A percentile compares a stretch with the other conserved stretches of the same genome.
These are phyloP conservation scores for Apamea crenata DNA, from an alignment of 2,888 invertebrate species.

Conservation along the genomic window DNA sequence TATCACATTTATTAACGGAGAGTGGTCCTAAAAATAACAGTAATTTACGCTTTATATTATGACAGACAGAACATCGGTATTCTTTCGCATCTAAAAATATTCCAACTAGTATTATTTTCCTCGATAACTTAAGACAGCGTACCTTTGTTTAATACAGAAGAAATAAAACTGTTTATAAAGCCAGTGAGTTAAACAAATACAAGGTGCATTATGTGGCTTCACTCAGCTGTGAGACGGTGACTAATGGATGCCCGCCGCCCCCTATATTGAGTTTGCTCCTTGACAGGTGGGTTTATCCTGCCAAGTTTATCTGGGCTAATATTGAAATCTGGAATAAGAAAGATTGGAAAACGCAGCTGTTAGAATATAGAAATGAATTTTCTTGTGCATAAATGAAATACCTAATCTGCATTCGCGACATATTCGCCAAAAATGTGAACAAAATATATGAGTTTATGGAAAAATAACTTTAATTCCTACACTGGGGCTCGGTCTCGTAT, in stretches of 20 bases:
- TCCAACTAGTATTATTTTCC: too few relatives aligned
- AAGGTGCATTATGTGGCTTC: constrained; percentile 46
- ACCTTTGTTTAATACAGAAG: not conserved
- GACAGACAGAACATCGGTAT: too few relatives aligned
- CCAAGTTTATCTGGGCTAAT: not conserved
- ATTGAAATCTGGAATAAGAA: constrained; percentile 16
- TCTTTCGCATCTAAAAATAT: too few relatives aligned
- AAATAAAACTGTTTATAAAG: constrained; percentile 20
- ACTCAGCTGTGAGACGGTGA: constrained; percentile 45
- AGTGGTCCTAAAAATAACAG: not conserved
- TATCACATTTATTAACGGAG: not conserved
- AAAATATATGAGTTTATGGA: too few relatives aligned
- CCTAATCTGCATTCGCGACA: not conserved
- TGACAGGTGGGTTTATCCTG: constrained; percentile 49
- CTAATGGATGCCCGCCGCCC: constrained; percentile 50
- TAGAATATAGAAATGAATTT: not conserved
- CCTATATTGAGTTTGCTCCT: constrained; percentile 56
- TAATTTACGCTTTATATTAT: too few relatives aligned
- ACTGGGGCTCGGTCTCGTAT: too few relatives aligned
- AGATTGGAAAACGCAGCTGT: not conserved
- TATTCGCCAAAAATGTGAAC: too few relatives aligned
- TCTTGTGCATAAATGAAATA: not conserved
- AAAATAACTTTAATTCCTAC: too few relatives aligned
- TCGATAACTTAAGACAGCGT: too few relatives aligned
- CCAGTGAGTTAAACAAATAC: constrained; percentile 44